Evolutionary conservation across 2,888 invertebrate species (phyloP), one percentile per base, ranked within the genome.

Genomic region (Tachystola acroxantha): DNA sequence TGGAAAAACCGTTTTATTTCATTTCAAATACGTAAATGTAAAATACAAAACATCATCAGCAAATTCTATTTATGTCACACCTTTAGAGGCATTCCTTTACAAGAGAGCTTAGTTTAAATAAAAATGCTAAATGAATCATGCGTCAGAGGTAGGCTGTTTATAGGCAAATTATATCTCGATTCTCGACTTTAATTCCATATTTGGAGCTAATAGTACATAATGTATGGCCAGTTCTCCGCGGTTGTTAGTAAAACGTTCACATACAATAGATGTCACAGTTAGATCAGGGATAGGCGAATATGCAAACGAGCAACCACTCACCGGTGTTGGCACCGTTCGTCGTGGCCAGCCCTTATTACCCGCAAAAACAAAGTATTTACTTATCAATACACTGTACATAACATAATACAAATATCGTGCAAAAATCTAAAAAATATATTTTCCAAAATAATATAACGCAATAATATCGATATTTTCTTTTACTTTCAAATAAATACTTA

Each of bases 261-360:
- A 70, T 54, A 66, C 58, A 57, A 51, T 48, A 51, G 46, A 53
- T 50, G 64, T 58, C 53, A 63, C 59, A 53, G 48, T 53, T 54
- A 43, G 43, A 46, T 57, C 48, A 47, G 51, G 35, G 35, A 22
- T 29, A 61, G 52, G 48, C 51, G 59, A 57, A 59, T 57, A 66
- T 62, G 54, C 59, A 74, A 68, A 70, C 59, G 47, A 54, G 66
- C 71, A 73, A 71, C 70, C 70, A 82, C 82, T 84, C 79, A 85
- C 84, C 82, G 53, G 65, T 53, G 59, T 75, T 72, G 66, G 61
- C 71, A 68, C 72, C 70, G 57, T 68, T 66, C 62, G 69, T 62
- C 57, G 73, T 59, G 50, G 62, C 54, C 72, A 78, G 71, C 68
- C 77, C 82, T 82, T 75, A 57, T 73, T 72, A 78, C 70, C 79